These are phyloP conservation scores for Stegana nigrithorax DNA, from an alignment of 2,888 invertebrate species.

Conservation along the genomic window DNA sequence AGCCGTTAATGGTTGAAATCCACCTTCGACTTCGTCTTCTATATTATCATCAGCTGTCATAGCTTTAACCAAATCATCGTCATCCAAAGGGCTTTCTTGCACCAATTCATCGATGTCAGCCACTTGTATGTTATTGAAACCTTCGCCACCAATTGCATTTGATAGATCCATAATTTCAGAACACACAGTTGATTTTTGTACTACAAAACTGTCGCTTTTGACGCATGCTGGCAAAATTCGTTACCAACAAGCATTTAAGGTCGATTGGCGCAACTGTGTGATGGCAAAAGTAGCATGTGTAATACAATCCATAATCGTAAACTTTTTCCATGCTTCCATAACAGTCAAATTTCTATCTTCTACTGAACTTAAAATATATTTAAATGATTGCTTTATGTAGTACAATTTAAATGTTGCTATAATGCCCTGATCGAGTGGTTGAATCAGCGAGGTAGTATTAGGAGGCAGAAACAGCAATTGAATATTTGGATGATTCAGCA, in stretches of 20 bases:
- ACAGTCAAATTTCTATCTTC: slow-evolving; percentile 30
- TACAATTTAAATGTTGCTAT: slow-evolving; percentile 31
- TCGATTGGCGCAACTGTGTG: slow-evolving; percentile 36
- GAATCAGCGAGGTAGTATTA: slow-evolving; percentile 48
- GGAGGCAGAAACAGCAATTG: slow-evolving; percentile 44
- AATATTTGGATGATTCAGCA: slow-evolving; percentile 36
- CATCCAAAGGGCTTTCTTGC: background rate
- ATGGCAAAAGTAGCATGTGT: slow-evolving; percentile 32
- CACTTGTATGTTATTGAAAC: background rate
- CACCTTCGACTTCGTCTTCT: too few species aligned
- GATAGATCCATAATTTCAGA: slow-evolving; percentile 29
- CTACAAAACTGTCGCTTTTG: slow-evolving; percentile 39
- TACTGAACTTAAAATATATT: slow-evolving; percentile 29
- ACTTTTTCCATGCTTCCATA: slow-evolving; percentile 43
- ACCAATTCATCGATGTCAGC: background rate
- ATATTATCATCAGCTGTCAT: too few species aligned
- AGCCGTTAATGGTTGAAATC: too few species aligned
- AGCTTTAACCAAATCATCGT: too few species aligned
- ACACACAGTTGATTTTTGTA: slow-evolving; percentile 38
- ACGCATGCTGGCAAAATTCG: slow-evolving; percentile 45
- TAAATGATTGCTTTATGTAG: slow-evolving; percentile 30
- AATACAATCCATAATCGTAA: slow-evolving; percentile 41
- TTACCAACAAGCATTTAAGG: slow-evolving; percentile 44
- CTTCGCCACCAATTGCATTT: background rate
- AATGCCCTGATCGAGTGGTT: slow-evolving; percentile 45